Percentiles rank a stretch among this genome's conserved stretches.
These are phyloP conservation scores for Drymodes brunneopygia DNA, from an alignment of 2,113 vertebrate species.

Conservation along the genomic window DNA sequence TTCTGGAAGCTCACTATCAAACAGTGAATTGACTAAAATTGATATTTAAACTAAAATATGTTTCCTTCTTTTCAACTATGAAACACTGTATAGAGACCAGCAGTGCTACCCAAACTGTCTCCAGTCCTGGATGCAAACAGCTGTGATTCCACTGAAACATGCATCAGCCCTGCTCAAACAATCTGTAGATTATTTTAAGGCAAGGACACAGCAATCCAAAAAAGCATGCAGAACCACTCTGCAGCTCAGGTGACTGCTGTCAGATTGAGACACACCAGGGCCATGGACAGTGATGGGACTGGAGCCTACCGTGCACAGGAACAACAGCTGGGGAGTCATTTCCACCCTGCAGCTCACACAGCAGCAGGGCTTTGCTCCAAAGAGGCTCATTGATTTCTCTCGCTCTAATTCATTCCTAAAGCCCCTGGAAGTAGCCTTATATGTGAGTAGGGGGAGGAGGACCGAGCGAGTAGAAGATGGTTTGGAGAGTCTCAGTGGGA, in stretches of 20 bases:
- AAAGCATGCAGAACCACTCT: background rate
- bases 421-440: background rate
- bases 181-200: rapidly evolving
- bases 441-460: background rate
- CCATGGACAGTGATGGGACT: rapidly evolving
- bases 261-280: background rate
- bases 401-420: background rate
- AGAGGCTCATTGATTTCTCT: background rate
- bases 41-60: background rate
- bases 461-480: background rate
- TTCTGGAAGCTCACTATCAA: background rate
- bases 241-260: background rate
- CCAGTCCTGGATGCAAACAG: background rate
- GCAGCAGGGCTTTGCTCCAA: background rate
- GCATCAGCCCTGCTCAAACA: background rate
- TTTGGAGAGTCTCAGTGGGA: background rate
- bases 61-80: background rate
- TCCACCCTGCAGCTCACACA: background rate
- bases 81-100: background rate
- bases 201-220: background rate
- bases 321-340: background rate
- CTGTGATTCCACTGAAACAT: rapidly evolving
- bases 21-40: background rate
- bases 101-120: background rate
- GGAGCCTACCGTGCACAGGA: background rate